phyloP scores from a whole-genome alignment of 2,113 vertebrate species.

The Bubo scandiacus region DNA sequence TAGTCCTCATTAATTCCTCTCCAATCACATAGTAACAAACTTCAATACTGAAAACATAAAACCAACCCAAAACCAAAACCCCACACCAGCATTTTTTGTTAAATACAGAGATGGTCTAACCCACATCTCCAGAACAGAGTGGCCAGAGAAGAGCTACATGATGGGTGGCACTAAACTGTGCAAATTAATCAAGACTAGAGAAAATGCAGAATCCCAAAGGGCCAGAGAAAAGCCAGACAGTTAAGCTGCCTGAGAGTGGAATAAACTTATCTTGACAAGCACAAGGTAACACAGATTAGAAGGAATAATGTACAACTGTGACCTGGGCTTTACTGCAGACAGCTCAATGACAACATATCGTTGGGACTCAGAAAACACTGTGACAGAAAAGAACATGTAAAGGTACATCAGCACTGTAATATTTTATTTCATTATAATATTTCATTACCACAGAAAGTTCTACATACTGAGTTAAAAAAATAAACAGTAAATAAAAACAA shows the following conservation, averaged over 20 bases:
- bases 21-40: not conserved
- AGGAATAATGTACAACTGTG: not conserved
- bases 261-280: slow-evolving; percentile 41
- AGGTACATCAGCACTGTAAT: not conserved
- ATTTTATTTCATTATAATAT: not conserved
- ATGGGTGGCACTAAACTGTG: not conserved
- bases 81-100: not conserved
- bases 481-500: not conserved
- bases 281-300: slow-evolving; percentile 27
- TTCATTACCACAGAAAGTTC: not conserved
- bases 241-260: not conserved
- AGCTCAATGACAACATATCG: not conserved
- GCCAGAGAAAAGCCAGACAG: not conserved
- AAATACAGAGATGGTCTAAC: not conserved
- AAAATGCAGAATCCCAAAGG: not conserved
- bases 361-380: not conserved
- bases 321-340: not conserved
- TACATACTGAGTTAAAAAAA: not conserved
- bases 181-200: not conserved
- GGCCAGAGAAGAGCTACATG: not conserved
- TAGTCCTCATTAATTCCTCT: not conserved
- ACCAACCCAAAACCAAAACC: not conserved
- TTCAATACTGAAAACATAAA: not conserved
- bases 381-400: not conserved
- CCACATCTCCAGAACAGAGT: not conserved